These are phyloP conservation scores for Anagrus nilaparvatae DNA, from an alignment of 1,140 invertebrate genomes.

Conservation along the genomic window DNA sequence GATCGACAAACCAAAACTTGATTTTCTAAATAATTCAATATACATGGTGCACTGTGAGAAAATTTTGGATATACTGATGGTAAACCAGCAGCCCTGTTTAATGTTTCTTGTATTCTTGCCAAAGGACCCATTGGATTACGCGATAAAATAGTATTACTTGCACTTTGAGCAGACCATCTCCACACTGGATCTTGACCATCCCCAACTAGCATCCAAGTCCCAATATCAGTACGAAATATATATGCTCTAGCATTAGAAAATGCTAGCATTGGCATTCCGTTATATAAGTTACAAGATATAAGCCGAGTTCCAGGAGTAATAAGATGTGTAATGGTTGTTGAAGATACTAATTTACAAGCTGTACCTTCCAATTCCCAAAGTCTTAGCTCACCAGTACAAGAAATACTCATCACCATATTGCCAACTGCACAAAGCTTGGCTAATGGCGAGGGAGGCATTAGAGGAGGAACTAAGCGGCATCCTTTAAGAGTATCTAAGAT, in stretches of 20 bases:
- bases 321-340: constrained; percentile 36
- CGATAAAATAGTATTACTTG: constrained; percentile 21
- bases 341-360: constrained; percentile 32
- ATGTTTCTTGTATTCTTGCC: constrained; percentile 33
- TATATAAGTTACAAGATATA: constrained; percentile 32
- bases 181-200: constrained; percentile 43
- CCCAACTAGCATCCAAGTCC: constrained; percentile 41
- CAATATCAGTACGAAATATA: constrained; percentile 40
- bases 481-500: constrained; percentile 48
- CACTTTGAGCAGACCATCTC: constrained; percentile 36
- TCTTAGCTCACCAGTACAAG: constrained; percentile 36
- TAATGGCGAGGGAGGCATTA: constrained; percentile 51
- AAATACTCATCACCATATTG: constrained; percentile 38
- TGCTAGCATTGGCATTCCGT: constrained; percentile 39
- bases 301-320: constrained; percentile 32
- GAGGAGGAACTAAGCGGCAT: constrained; percentile 48
- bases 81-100: constrained; percentile 31
- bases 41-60: constrained; percentile 33
- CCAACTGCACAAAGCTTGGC: constrained; percentile 38
- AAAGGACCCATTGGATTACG: constrained; percentile 32
- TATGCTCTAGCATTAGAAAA: constrained; percentile 39
- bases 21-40: constrained; percentile 64
- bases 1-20: constrained; percentile 60
- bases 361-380: constrained; percentile 37
- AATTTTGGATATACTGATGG: constrained; percentile 29